Evolutionary conservation across 2,888 invertebrate species (phyloP), one percentile per base, ranked within the genome.

Genomic region (Hypomecis atomaria): DNA sequence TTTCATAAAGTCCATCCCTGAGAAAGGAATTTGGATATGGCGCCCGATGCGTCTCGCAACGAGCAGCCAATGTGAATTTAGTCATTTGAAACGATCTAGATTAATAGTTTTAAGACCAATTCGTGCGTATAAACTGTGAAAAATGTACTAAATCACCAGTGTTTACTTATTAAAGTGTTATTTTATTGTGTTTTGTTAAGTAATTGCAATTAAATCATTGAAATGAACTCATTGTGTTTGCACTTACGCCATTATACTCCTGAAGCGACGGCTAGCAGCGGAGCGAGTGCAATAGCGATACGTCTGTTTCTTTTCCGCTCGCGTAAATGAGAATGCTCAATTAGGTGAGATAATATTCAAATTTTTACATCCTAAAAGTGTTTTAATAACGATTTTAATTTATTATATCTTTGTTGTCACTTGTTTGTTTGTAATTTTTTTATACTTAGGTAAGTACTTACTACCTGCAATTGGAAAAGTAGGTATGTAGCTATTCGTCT

Each of bases 11-110:
- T 90, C 53, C 89, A 81, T 48, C 86, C 81, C 92, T 91, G 91
- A 73, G 69, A 66, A 71, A 77, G 81, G 85, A 87, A 88, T 88
- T 89, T 83, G 87, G 87, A 85, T 88, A 90, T 90, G 90, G 91
- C 91, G 90, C 84, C 86, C 85, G 82, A 88, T 85, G 88, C 85
- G 84, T 79, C 79, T 79, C 81, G 84, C 88, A 84, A 87, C 78
- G 85, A 85, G 82, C 82, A 79, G 77, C 82, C 72, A 79, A 81
- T 82, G 89, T 86, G 86, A 83, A 84, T 85, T 81, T 84, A 81
- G 79, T 78, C 75, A 76, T 79, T 84, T 74, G 75, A 85, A 82
- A 73, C 68, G 73, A 66, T 64, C 75, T 75, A 67, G 48, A 62
- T 60, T 55, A 49, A 66, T 60, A 54, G 58, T 67, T 73, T 49